Evolutionary conservation across 2,797 vertebrate species (phyloP).

Genomic region (Sylvia borin): DNA sequence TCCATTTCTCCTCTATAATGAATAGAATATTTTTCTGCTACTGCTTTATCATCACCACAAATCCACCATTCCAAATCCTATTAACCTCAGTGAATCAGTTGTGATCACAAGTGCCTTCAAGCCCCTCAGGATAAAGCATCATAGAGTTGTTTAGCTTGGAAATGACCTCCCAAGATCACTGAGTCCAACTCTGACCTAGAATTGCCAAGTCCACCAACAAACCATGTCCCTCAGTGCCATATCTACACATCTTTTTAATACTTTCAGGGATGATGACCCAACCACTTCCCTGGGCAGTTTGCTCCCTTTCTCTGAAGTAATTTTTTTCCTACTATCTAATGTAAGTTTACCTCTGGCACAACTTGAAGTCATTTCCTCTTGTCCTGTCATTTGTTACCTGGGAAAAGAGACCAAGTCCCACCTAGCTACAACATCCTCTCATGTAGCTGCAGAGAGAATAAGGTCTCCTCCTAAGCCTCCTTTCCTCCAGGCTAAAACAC

Average conservation of each 20-base stretch:
- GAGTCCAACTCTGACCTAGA: background rate
- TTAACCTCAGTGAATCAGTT: background rate
- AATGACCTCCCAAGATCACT: background rate
- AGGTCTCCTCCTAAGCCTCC: background rate
- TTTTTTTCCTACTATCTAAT: background rate
- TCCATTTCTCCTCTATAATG: background rate
- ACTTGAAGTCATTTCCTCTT: background rate
- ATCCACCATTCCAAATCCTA: background rate
- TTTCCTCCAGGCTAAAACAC: background rate
- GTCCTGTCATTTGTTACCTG: background rate
- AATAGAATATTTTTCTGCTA: background rate
- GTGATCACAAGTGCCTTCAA: background rate
- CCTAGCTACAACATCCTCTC: fast-evolving
- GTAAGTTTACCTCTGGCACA: background rate
- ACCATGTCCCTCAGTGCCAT: background rate
- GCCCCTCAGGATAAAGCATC: background rate
- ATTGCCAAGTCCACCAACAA: background rate
- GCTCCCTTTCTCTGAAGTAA: background rate
- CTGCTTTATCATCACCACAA: background rate
- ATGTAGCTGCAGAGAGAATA: background rate
- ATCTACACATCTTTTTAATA: background rate
- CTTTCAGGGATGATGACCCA: background rate
- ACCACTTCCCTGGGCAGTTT: background rate
- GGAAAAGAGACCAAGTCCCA: background rate
- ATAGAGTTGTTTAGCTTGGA: background rate